Base-by-base conservation (phyloP, 2,888 invertebrate species). In the Noctua pronuba region DNA sequence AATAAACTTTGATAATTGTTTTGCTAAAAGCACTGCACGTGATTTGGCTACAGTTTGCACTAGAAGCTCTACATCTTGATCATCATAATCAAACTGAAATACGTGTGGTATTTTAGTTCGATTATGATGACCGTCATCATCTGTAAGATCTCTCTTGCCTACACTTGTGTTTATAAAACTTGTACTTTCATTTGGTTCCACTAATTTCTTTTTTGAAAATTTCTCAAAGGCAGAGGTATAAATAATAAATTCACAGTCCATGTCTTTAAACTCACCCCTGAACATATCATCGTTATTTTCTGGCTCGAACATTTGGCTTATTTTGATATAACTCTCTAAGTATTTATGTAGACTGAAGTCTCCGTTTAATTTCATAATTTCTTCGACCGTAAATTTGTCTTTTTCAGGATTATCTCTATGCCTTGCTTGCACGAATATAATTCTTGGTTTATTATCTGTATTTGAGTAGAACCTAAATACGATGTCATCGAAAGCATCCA, bases 401-500 rank as follows among this genome's bases (percentile, higher is more conserved):
- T 74, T 78, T 52, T 67, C 60, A 0, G 83, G 81, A 72, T 82
- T 70, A 52, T 83, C 81, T 80, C 52, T 86, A 44, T 88, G 88
- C 69, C 89, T 89, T 11, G 86, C 84, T 86, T 89, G 89, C n/a
- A 89, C 52, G 41, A 89, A 89, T 35, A 88, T n/a, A 5, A 86
- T 71, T 62, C 58, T 85, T 2, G 79, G 28, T 66, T 75, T 78
- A 31, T 67, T 21, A 41, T 67, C 8, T 13, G 73, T 66, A n/a
- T 69, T 80, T 55, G 74, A 80, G 52, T 74, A 67, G 64, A 86
- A 89, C 46, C 71, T 89, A 28, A 89, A 85, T 52, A 83, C 70
- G 28, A 89, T 85, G 58, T 89, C 89, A 81, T 89, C 88, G 38
- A 89, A 86, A 62, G 85, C 88, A 31, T 87, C 89, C 16, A 88